phyloP scores from a whole-genome alignment of 1,140 invertebrate species.

The Drosophila novamexicana region DNA sequence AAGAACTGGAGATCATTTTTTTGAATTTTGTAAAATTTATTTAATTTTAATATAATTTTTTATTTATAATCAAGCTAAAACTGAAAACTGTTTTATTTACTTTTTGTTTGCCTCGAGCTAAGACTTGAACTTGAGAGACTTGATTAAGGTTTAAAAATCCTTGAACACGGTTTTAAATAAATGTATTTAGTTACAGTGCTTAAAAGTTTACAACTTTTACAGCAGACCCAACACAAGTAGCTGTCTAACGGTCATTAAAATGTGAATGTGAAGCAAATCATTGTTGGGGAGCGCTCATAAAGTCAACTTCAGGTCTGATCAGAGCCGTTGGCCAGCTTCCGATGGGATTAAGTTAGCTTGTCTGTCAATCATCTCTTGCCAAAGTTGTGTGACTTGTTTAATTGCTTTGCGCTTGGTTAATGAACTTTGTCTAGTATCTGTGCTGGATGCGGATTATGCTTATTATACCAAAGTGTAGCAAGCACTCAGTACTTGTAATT shows the following conservation, averaged over 20 bases:
- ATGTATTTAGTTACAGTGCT: too few species aligned
- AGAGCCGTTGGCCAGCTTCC: conserved; percentile 10
- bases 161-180: too few species aligned
- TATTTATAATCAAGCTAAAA: too few species aligned
- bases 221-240: conserved; percentile 6
- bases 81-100: too few species aligned
- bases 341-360: conserved; percentile 7
- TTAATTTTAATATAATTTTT: too few species aligned
- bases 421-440: conserved; percentile 28
- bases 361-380: conserved; percentile 19
- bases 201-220: too few species aligned
- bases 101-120: too few species aligned
- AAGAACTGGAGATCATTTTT: too few species aligned
- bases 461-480: too few species aligned
- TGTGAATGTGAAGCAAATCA: conserved; percentile 15
- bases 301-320: conserved; percentile 19
- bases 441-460: conserved; percentile 7
- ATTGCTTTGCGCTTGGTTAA: conserved; percentile 41
- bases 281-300: conserved; percentile 15
- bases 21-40: too few species aligned
- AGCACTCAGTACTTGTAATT: background rate
- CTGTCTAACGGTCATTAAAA: conserved; percentile 3
- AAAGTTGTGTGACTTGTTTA: conserved; percentile 21
- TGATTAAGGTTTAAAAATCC: too few species aligned
- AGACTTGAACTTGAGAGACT: too few species aligned